phyloP scores from a whole-genome alignment of 2,113 vertebrate genomes.

The Xenus cinereus region DNA sequence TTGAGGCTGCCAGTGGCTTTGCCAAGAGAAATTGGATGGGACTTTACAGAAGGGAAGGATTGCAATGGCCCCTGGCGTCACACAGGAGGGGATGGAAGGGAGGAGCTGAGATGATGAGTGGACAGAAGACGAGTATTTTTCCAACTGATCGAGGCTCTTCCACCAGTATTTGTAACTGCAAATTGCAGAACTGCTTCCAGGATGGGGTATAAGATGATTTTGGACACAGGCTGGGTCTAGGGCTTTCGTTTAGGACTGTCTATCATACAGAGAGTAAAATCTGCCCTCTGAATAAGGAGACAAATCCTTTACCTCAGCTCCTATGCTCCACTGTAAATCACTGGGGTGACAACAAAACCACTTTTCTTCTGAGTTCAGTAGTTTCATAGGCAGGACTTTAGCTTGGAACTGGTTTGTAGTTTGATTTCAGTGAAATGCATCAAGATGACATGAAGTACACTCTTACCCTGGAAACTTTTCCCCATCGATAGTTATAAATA shows the following conservation, averaged over 20 bases:
- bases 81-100: background rate
- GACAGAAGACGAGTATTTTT: background rate
- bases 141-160: background rate
- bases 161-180: background rate
- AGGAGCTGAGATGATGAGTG: background rate
- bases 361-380: background rate
- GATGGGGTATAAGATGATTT: background rate
- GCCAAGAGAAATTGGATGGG: background rate
- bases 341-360: background rate
- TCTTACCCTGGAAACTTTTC: conserved; percentile 72
- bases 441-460: conserved; percentile 69
- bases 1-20: background rate
- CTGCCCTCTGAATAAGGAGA: background rate
- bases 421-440: conserved; percentile 62
- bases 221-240: background rate
- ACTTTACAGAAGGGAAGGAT: background rate
- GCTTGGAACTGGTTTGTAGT: conserved; percentile 63
- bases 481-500: conserved; percentile 76
- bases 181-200: background rate
- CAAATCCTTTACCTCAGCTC: background rate
- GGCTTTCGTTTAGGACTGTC: background rate
- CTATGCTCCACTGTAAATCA: background rate
- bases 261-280: background rate
- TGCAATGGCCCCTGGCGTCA: background rate
- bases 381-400: conserved; percentile 69